Evolutionary conservation across 2,888 invertebrate species (phyloP).

Genomic region (Crematogaster levior): DNA sequence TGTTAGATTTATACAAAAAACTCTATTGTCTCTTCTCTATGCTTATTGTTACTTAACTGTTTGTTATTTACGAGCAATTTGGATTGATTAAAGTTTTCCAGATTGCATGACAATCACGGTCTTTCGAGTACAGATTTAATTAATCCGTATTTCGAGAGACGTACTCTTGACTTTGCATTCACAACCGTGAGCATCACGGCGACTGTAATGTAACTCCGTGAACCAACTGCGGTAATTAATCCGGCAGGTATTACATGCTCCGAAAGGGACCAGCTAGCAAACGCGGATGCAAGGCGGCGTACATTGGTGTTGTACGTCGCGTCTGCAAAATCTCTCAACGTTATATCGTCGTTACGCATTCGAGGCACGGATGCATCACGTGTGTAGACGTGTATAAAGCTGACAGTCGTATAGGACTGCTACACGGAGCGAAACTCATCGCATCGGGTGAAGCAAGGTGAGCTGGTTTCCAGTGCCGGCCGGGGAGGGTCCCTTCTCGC

Average conservation of each 20-base stretch:
- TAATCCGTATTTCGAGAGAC: background rate
- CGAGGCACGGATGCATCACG: conserved; percentile 32
- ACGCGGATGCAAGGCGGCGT: background rate
- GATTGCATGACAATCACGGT: background rate
- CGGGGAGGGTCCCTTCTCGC: conserved; percentile 15
- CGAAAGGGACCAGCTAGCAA: conserved; percentile 22
- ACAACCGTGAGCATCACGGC: background rate
- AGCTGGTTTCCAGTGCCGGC: conserved; percentile 70
- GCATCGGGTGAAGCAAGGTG: conserved; percentile 71
- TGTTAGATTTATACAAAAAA: background rate
- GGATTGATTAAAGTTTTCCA: background rate
- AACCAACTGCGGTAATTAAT: conserved; percentile 41
- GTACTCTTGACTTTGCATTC: conserved; percentile 23
- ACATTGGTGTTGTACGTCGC: background rate
- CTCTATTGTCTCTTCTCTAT: background rate
- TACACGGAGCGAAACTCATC: conserved; percentile 65
- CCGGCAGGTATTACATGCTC: conserved; percentile 21
- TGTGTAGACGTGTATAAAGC: conserved; percentile 22
- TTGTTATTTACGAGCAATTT: background rate
- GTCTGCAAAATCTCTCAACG: conserved; percentile 45
- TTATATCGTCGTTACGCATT: conserved; percentile 51
- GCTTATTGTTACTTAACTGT: background rate
- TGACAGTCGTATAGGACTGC: conserved; percentile 39
- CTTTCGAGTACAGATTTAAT: conserved; percentile 17
- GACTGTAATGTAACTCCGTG: conserved; percentile 22